phyloP scores from a whole-genome alignment of 1,140 invertebrate species.

The Argopecten irradians region DNA sequence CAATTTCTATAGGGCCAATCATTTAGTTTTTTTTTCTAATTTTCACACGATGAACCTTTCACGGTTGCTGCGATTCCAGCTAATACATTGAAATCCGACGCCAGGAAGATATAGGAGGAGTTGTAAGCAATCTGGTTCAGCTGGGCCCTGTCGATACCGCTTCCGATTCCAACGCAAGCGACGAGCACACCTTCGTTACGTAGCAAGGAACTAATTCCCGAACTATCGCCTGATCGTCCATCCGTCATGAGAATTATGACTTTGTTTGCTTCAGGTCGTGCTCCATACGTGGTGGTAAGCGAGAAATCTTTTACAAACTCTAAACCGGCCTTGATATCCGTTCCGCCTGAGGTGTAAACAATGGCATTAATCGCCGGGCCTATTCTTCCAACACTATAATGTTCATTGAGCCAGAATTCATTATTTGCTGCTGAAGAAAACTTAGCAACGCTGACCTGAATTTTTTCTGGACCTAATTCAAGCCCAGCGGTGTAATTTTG shows the following conservation, averaged over 20 bases:
- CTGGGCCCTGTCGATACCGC: neutral
- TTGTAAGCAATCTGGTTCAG: neutral
- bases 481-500: neutral
- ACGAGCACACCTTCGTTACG: neutral
- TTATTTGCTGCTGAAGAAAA: neutral
- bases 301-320: neutral
- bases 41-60: neutral
- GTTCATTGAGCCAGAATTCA: neutral
- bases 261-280: neutral
- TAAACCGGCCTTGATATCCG: neutral
- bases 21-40: too few relatives aligned
- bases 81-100: neutral
- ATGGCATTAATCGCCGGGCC: neutral
- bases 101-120: neutral
- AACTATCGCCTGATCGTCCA: neutral
- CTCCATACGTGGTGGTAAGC: neutral
- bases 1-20: too few relatives aligned
- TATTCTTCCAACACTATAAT: neutral
- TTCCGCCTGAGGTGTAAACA: neutral
- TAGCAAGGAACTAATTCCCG: neutral
- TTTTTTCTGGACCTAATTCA: neutral
- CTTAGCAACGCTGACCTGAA: neutral
- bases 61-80: neutral
- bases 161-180: neutral
- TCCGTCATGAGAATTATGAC: neutral